phyloP scores from a whole-genome alignment of 2,113 vertebrate species.

The Plecturocebus donacophilus region DNA sequence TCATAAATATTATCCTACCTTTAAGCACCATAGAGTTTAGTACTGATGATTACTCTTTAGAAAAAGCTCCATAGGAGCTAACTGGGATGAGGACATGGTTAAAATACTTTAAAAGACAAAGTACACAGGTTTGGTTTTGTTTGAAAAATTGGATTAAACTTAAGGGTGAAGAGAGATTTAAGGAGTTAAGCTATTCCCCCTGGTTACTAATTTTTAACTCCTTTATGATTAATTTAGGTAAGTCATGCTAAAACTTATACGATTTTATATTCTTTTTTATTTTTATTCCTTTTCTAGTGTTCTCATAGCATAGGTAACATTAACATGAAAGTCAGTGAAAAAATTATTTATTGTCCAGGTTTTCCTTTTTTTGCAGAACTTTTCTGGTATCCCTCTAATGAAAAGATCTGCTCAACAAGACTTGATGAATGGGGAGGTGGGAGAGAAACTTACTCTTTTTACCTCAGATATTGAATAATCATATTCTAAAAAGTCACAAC shows the following conservation, averaged over 20 bases:
- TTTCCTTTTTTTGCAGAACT: conserved; percentile 22
- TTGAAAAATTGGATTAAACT: conserved; percentile 1
- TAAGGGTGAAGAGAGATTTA: conserved; percentile 1
- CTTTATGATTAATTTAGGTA: conserved; percentile 41
- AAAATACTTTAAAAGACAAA: conserved; percentile 40
- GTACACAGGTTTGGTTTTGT: background rate
- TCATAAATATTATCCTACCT: background rate
- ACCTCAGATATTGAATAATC: background rate
- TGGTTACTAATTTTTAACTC: conserved; percentile 54
- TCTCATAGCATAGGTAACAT: background rate
- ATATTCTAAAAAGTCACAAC: conserved; percentile 5
- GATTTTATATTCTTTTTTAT: conserved; percentile 10
- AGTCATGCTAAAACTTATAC: conserved; percentile 12
- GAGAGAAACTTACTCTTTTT: conserved; percentile 4
- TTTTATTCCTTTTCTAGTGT: conserved; percentile 22
- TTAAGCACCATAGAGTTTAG: background rate
- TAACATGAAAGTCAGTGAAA: conserved; percentile 10
- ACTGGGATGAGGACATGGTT: background rate
- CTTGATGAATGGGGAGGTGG: background rate
- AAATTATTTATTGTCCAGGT: conserved; percentile 10
- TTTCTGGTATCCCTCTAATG: background rate
- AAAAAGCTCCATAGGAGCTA: background rate
- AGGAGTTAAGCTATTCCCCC: background rate
- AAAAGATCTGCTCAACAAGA: background rate
- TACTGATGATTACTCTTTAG: background rate